A percentile compares a stretch with the other conserved stretches of the same genome.
These are phyloP conservation scores for Gnathonemus echidnorhynchus DNA, from an alignment of 2,113 vertebrate species.

Conservation along the genomic window DNA sequence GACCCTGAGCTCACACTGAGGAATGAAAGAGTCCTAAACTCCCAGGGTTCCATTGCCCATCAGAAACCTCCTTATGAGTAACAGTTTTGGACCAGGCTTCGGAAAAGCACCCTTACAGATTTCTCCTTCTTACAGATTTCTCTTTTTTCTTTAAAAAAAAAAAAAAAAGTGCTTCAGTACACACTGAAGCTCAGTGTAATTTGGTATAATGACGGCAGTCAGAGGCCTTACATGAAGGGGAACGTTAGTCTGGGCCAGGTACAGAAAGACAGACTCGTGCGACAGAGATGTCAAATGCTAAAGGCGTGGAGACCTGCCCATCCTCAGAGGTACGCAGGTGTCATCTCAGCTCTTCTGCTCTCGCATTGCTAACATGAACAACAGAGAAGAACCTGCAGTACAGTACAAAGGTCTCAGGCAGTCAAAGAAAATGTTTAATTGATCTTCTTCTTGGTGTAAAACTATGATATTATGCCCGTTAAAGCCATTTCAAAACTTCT, in stretches of 20 bases:
- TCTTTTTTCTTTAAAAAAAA: slow-evolving; percentile 14
- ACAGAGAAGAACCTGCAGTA: neutral
- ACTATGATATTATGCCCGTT: neutral
- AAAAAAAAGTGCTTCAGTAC: slow-evolving; percentile 23
- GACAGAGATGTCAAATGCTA: slow-evolving; percentile 40
- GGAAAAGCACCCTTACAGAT: slow-evolving; percentile 35
- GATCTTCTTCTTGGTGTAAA: neutral
- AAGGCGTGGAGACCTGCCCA: slow-evolving; percentile 30
- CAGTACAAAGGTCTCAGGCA: neutral
- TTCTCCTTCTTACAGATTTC: slow-evolving; percentile 27
- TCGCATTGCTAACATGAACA: neutral
- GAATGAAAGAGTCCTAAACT: slow-evolving; percentile 30
- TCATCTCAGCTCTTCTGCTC: slow-evolving; percentile 17
- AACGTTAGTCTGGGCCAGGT: slow-evolving; percentile 33
- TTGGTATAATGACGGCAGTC: slow-evolving; percentile 39
- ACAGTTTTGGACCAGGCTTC: slow-evolving; percentile 20
- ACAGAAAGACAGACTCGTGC: slow-evolving; percentile 37
- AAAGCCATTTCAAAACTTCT: neutral
- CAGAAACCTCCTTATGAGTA: slow-evolving; percentile 17
- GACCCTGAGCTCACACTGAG: slow-evolving; percentile 12
- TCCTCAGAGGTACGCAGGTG: slow-evolving; percentile 26
- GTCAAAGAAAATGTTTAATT: neutral
- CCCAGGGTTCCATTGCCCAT: slow-evolving; percentile 12
- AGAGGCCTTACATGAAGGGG: slow-evolving; percentile 33
- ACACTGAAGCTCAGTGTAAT: slow-evolving; percentile 26